phyloP scores from a whole-genome alignment of 2,113 vertebrate species.

The Eonycteris spelaea region DNA sequence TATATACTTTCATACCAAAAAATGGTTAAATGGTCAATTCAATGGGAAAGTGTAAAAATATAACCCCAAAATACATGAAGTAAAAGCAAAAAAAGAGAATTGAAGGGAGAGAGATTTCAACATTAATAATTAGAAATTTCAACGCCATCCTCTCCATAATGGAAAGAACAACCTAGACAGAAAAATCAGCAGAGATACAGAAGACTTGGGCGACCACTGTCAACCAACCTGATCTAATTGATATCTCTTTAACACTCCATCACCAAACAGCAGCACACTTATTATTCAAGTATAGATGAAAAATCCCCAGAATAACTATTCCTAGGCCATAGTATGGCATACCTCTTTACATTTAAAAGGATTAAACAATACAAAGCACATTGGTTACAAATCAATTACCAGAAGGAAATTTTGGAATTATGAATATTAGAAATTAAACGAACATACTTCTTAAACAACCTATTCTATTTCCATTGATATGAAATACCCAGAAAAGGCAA shows the following conservation, averaged over 20 bases:
- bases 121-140: background rate
- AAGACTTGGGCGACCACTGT: background rate
- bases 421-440: background rate
- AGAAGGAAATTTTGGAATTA: background rate
- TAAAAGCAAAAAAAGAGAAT: background rate
- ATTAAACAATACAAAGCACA: background rate
- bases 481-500: background rate
- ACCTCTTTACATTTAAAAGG: background rate
- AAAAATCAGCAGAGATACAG: background rate
- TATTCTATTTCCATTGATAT: background rate
- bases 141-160: background rate
- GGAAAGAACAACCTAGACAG: background rate
- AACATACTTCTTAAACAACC: background rate
- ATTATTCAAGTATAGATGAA: background rate
- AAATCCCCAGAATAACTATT: background rate
- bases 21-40: background rate
- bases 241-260: background rate
- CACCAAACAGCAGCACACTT: background rate
- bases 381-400: background rate
- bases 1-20: background rate
- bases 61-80: background rate
- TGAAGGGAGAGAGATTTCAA: background rate
- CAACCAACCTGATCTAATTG: background rate
- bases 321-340: background rate
- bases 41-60: background rate